Evolutionary conservation across 2,888 invertebrate genomes (phyloP).

Genomic region (Diaprepes abbreviatus): DNA sequence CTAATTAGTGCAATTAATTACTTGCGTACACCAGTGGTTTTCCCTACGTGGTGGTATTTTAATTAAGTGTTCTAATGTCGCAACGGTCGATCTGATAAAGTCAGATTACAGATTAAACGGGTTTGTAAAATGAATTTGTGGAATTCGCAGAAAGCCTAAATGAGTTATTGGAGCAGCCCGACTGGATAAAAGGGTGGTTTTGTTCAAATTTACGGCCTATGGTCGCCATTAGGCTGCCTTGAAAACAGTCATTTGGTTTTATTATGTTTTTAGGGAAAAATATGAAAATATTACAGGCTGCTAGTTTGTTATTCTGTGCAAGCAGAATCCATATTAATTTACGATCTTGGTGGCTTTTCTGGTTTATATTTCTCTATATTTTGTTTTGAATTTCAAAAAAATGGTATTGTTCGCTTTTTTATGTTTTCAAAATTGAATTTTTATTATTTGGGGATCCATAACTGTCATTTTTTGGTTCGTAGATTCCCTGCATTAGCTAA

Average conservation of each 20-base stretch:
- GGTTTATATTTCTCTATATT: no score
- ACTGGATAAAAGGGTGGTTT: constrained; percentile 41
- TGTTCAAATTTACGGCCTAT: constrained; percentile 32
- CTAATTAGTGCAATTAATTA: not conserved
- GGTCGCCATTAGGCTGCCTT: constrained; percentile 22
- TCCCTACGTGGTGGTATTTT: constrained; percentile 20
- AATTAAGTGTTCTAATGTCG: constrained; percentile 36
- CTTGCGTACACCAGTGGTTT: constrained; percentile 10
- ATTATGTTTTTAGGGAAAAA: constrained; percentile 28
- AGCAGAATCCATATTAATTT: no score
- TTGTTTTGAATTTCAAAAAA: no score
- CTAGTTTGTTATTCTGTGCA: not conserved
- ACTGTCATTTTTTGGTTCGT: no score
- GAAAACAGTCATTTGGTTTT: constrained; percentile 38
- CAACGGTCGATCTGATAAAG: constrained; percentile 43
- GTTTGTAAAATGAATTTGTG: constrained; percentile 46
- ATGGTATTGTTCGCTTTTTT: no score
- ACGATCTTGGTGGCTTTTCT: no score
- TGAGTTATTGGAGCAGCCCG: constrained; percentile 40
- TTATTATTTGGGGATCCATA: no score
- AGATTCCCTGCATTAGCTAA: no score
- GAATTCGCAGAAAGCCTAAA: constrained; percentile 47
- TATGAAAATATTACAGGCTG: constrained; percentile 27
- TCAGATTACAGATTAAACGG: constrained; percentile 44
- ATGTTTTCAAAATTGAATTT: no score